Evolutionary conservation across 2,113 vertebrate species (phyloP), one percentile per base, ranked within the genome.

Genomic region (Macroglossus sobrinus): DNA sequence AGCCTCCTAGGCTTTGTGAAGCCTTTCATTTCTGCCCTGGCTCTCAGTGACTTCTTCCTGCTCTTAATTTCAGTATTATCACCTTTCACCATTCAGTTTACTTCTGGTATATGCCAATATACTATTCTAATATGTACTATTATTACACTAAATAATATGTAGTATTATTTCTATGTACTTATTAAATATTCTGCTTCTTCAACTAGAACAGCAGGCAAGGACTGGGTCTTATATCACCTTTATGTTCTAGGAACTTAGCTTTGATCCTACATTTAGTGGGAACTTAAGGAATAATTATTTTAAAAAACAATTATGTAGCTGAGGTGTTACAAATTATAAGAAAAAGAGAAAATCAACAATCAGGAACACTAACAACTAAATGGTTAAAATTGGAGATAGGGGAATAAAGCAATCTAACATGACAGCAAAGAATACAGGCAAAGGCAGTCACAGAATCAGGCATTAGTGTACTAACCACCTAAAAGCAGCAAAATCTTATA

Each of bases 231-330:
- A 43, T 78, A 71, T 30, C 8, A 94, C 14, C 5, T 89, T 90
- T 47, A 86, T 45, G 12, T 30, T 81, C 80, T 90, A 63, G 12
- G 10, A 92, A 93, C 35, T 53, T 53, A 91, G 82, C 35, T 38
- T 35, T 84, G 26, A 68, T 24, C 7, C 35, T 85, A 66, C 12
- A 86, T 28, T 87, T n/a, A 85, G 4, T 72, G 57, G 13, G 28
- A 93, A 95, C 38, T n/a, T 78, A 90, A 87, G 91, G 82, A 94
- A 92, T 90, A 79, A 90, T 45, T 28, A 80, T 59, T 24, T 33
- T 53, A 93, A 47, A 89, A 63, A 90, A 81, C 11, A 74, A 14
- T 12, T 35, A 93, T 5, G 11, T 68, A 85, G 10, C 13, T 97
- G 13, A 95, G 10, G 95, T 30, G 11, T 79, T 28, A 50, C 59